Evolutionary conservation across 2,888 invertebrate species (phyloP).

Genomic region (Galeruca laticollis): DNA sequence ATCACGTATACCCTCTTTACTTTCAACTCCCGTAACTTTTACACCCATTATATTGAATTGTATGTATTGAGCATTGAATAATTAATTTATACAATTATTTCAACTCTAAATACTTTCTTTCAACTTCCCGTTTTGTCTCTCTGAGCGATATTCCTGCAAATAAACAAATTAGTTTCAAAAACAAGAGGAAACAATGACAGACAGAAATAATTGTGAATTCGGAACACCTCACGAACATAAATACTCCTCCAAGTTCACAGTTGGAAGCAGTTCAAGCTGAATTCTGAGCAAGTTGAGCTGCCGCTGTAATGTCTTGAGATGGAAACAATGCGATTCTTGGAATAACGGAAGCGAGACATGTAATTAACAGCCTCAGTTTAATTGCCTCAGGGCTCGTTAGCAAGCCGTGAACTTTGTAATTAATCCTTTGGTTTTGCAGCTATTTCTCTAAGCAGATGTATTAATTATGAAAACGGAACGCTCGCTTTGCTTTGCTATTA

Average conservation of each 20-base stretch:
- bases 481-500: constrained; percentile 58
- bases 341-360: constrained; percentile 61
- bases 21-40: too few relatives aligned
- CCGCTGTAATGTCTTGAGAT: constrained; percentile 38
- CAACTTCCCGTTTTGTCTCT: background rate
- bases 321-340: constrained; percentile 47
- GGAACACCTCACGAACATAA: constrained; percentile 54
- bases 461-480: constrained; percentile 64
- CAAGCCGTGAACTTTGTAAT: constrained; percentile 69
- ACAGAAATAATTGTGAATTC: constrained; percentile 38
- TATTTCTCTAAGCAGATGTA: constrained; percentile 65
- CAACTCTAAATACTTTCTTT: background rate
- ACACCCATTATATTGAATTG: background rate
- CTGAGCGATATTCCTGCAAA: constrained; percentile 10
- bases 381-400: constrained; percentile 69
- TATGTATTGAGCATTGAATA: too few relatives aligned
- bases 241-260: constrained; percentile 59
- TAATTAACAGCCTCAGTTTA: constrained; percentile 69
- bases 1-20: too few relatives aligned
- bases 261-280: constrained; percentile 45
- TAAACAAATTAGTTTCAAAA: constrained; percentile 26
- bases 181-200: constrained; percentile 19
- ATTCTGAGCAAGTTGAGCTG: constrained; percentile 38
- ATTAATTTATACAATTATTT: too few relatives aligned
- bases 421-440: constrained; percentile 68